Base-by-base conservation (phyloP, 2,113 vertebrate species). In the Plestiodon gilberti region DNA sequence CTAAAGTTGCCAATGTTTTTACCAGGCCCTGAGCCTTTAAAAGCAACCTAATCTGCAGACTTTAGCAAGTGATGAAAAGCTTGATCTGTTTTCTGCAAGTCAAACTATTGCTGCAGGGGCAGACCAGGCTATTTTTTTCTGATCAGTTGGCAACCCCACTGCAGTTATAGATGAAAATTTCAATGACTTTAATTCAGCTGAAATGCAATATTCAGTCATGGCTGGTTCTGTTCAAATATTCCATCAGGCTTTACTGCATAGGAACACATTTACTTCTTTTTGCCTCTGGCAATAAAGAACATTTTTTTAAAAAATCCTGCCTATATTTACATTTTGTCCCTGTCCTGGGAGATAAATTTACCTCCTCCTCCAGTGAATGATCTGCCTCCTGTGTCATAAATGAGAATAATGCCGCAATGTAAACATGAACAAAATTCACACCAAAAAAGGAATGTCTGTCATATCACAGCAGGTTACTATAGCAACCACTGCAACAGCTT, bases 401-500 rank as follows among this genome's bases (percentile, higher is more conserved):
- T 84, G n/a, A 73, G 71, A 23, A 71, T 83, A 67, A 83, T 35
- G 8, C 38, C 77, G 87, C 28, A 28, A 74, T 83, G 55, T 38
- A 11, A 85, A 93, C 70, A 43, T 86, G 14, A 87, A 83, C 75
- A 86, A 90, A 89, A 89, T 79, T 40, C 85, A 75, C 78, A 55
- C 0, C 87, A 82, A 70, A 89, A 91, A 84, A 23, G 17, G 3
- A 67, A 87, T 30, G 87, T 86, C 83, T 82, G 82, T 76, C n/a
- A 33, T 67, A 38, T 11, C 77, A 75, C 1, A 28, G 84, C 28
- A 80, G 55, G 93, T 94, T 92, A 87, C 91, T 88, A 90, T 86
- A 89, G 93, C 90, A 95, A 94, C 92, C 84, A n/a, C 48, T 87
- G 35, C 71, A 77, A 62, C 77, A 85, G 74, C 76, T 88, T 92